Conservation (phyloP, 1,140 invertebrate genomes). For the Zaprionus vittiger region DNA sequence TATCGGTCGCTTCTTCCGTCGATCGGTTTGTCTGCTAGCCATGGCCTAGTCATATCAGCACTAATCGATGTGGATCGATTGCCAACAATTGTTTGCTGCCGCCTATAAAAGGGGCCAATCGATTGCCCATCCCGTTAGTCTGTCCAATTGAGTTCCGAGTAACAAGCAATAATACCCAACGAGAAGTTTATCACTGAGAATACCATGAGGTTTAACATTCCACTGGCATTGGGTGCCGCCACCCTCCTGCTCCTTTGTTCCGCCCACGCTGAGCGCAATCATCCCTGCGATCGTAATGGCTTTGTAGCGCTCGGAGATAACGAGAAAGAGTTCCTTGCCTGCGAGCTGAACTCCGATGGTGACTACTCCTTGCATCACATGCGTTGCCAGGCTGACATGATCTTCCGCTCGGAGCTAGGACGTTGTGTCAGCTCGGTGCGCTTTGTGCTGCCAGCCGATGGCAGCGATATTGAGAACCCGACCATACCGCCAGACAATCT, state of each 20-base stretch:
- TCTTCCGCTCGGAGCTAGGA: slow-evolving; percentile 38
- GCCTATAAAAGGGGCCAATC: slow-evolving; percentile 64
- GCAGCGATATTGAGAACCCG: slow-evolving; percentile 68
- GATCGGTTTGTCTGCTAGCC: not conserved
- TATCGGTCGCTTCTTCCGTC: slow-evolving; percentile 9
- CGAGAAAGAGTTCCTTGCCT: slow-evolving; percentile 47
- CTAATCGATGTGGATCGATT: slow-evolving; percentile 42
- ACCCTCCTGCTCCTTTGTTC: slow-evolving; percentile 19
- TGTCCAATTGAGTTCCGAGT: slow-evolving; percentile 51
- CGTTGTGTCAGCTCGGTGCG: slow-evolving; percentile 25
- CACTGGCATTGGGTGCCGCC: slow-evolving; percentile 11
- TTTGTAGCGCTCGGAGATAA: slow-evolving; percentile 51
- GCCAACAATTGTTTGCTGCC: slow-evolving; percentile 22
- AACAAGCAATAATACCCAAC: slow-evolving; percentile 9
- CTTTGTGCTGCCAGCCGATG: slow-evolving; percentile 20
- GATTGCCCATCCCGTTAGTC: slow-evolving; percentile 67
- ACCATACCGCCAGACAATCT: slow-evolving; percentile 55
- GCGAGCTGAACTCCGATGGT: slow-evolving; percentile 37
- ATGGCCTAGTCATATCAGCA: slow-evolving; percentile 44
- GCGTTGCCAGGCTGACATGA: slow-evolving; percentile 38
- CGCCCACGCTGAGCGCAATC: not conserved
- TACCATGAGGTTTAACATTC: slow-evolving; percentile 23
- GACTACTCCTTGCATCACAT: slow-evolving; percentile 41
- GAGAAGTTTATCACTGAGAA: not conserved
- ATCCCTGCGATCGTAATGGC: slow-evolving; percentile 43